These are phyloP conservation scores for Halotydeus destructor DNA, from an alignment of 1,140 invertebrate species.

Conservation along the genomic window DNA sequence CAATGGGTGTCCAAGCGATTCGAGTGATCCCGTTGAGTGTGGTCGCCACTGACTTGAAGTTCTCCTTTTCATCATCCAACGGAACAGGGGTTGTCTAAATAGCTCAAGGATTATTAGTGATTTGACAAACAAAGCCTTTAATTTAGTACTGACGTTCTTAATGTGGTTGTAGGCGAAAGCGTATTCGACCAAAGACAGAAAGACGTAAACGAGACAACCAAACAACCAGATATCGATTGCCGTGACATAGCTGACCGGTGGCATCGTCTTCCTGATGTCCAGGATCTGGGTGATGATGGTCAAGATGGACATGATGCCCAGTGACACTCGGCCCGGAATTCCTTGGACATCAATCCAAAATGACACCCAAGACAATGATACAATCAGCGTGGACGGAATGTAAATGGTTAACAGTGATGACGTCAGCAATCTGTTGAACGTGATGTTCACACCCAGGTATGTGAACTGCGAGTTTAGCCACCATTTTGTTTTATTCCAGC, in stretches of 20 bases:
- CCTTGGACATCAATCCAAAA: conserved; percentile 26
- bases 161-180: conserved; percentile 20
- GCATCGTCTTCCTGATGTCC: conserved; percentile 9
- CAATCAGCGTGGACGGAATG: conserved; percentile 15
- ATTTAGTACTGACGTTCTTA: too few species aligned
- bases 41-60: too few species aligned
- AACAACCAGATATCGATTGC: conserved; percentile 22
- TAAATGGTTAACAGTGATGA: conserved; percentile 15
- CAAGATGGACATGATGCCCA: conserved; percentile 19
- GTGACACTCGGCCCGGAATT: conserved; percentile 24
- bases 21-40: too few species aligned
- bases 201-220: conserved; percentile 24
- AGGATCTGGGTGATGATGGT: conserved; percentile 17
- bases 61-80: too few species aligned
- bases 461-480: conserved; percentile 12
- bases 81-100: too few species aligned
- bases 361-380: conserved; percentile 20
- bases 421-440: conserved; percentile 14
- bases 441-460: conserved; percentile 16
- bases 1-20: too few species aligned
- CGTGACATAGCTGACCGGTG: conserved; percentile 16
- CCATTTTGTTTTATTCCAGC: too few species aligned
- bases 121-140: too few species aligned
- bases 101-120: too few species aligned
- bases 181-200: conserved; percentile 23